Base-by-base conservation (phyloP, 1,140 invertebrate genomes). In the Brachionus asplanchnoidis region DNA sequence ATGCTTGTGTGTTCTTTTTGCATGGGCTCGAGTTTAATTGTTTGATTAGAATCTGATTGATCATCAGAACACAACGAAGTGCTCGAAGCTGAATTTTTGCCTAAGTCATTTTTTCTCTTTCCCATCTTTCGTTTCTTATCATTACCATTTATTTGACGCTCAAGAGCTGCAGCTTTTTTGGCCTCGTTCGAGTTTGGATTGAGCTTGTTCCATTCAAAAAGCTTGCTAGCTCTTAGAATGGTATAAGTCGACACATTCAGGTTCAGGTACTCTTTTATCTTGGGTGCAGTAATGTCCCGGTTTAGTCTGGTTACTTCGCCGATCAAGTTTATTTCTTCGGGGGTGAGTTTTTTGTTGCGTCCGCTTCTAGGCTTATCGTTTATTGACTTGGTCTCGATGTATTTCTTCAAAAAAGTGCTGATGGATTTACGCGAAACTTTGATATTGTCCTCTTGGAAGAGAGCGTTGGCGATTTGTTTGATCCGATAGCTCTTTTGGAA, bases 391-490 rank as follows among this genome's bases (percentile, higher is more conserved):
- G 79, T 82, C 40, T 82, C 79, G 20, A 82, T 82, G 28, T 82
- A 82, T 46, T 82, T 82, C 20, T 82, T 82, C 5, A 82, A 44
- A 82, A 82, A 82, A n/a, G 79, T 82, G 26, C 79, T 82, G 36
- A 82, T 82, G 3, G 79, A 82, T 28, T 82, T 82, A 23, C 79
- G 50, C 9, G 79, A 82, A 7, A 82, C 79, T 82, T 82, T 82
- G 2, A 82, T 82, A 12, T 82, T 82, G 40, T 82, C 79, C n/a
- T 82, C 79, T 20, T 65, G 79, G 36, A 82, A 82, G 17, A 82
- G 28, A 20, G 79, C 53, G 36, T 68, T 82, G 12, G 79, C 79
- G 17, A 82, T 82, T 68, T 82, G 79, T 26, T 82, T 82, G 12
- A 82, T 82, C 17, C 79, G 50, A 82, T 65, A 82, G 53, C 53